Percentiles rank a stretch among this genome's conserved stretches.
These are phyloP conservation scores for Myodes glareolus DNA, from an alignment of 2,113 vertebrate species.

Conservation along the genomic window DNA sequence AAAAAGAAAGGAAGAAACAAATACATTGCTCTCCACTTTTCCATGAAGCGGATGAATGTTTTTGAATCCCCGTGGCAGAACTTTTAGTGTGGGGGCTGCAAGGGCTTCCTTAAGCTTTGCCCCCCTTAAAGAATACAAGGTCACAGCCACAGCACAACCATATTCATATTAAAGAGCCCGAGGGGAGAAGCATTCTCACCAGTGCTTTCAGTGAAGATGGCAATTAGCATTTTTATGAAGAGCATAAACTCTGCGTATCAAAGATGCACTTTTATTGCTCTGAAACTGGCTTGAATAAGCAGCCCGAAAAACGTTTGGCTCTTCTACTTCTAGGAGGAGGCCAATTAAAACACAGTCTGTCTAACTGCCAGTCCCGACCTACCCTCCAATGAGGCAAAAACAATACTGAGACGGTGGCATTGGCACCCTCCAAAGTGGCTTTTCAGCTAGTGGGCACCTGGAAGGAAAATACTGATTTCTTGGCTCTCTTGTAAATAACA, in stretches of 20 bases:
- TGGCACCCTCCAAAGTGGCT: constrained; percentile 63
- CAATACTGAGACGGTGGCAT: constrained; percentile 53
- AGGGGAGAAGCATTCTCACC: constrained; percentile 66
- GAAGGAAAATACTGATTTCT: constrained; percentile 65
- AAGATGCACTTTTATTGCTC: constrained; percentile 83
- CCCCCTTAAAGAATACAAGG: constrained; percentile 61
- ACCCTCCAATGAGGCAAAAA: constrained; percentile 61
- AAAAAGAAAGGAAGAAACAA: constrained; percentile 31
- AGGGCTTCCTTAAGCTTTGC: constrained; percentile 4
- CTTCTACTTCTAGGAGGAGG: constrained; percentile 63
- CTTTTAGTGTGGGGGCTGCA: constrained; percentile 42
- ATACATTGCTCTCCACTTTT: constrained; percentile 77
- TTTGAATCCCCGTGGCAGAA: not conserved
- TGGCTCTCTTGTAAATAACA: constrained; percentile 54
- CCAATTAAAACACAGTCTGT: constrained; percentile 79
- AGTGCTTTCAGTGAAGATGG: constrained; percentile 76
- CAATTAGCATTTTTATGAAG: constrained; percentile 84
- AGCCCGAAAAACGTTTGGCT: constrained; percentile 75
- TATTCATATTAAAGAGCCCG: constrained; percentile 61
- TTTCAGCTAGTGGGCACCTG: constrained; percentile 70
- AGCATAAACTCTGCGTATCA: constrained; percentile 81
- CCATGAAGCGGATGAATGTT: constrained; percentile 66
- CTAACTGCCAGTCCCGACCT: constrained; percentile 65
- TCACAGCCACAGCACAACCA: constrained; percentile 47
- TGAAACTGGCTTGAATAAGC: constrained; percentile 78